phyloP scores from a whole-genome alignment of 2,797 vertebrate genomes.

The Chelon auratus region DNA sequence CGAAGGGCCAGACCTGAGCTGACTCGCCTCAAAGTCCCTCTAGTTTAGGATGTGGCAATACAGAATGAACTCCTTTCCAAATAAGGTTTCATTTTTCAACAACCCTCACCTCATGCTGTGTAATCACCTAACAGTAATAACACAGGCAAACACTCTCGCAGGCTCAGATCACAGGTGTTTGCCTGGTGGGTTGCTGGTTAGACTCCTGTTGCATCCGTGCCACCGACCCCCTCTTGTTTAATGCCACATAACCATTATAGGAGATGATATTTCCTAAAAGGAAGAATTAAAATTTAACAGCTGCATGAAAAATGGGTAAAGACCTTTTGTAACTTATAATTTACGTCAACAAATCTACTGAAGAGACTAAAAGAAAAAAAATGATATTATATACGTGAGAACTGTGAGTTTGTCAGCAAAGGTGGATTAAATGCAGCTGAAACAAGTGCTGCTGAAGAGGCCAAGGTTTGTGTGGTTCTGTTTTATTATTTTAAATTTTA shows the following conservation, averaged over 20 bases:
- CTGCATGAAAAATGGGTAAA: neutral
- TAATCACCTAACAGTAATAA: constrained; percentile 11
- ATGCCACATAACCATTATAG: no score
- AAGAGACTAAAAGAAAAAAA: neutral
- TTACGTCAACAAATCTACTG: neutral
- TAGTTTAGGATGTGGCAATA: neutral
- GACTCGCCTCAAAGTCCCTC: neutral
- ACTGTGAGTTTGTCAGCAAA: neutral
- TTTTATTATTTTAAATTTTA: neutral
- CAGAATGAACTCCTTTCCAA: neutral
- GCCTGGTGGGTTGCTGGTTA: neutral
- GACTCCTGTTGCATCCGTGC: constrained; percentile 1
- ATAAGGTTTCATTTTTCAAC: constrained; percentile 1
- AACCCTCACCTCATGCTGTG: constrained; percentile 1
- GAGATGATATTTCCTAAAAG: neutral
- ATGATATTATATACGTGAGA: no score
- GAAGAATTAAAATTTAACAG: neutral
- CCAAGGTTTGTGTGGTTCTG: no score
- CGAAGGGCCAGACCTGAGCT: neutral
- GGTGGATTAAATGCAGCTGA: neutral
- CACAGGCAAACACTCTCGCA: neutral
- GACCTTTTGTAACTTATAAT: neutral
- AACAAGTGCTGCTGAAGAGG: neutral
- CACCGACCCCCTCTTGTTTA: neutral
- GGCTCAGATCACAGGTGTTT: neutral